phyloP scores from a whole-genome alignment of 2,888 invertebrate genomes.

The Ophion ellenae region DNA sequence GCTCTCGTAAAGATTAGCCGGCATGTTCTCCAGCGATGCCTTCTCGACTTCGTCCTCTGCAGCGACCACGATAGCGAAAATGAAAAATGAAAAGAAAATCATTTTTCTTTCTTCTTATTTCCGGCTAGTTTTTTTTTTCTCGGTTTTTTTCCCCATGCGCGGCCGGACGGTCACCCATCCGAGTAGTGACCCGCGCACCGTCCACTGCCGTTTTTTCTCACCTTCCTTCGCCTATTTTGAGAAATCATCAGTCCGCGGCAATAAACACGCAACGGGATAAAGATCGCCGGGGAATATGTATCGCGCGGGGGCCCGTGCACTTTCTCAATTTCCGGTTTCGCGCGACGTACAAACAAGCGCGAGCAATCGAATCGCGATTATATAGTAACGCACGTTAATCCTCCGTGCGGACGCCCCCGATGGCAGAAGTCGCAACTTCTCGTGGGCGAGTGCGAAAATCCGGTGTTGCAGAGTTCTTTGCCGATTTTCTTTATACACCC shows the following conservation, averaged over 20 bases:
- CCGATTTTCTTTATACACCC: conserved; percentile 1
- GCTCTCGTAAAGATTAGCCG: conserved; percentile 91
- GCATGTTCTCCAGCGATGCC: conserved; percentile 89
- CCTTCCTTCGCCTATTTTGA: conserved; percentile 58
- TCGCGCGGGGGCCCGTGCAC: conserved; percentile 44
- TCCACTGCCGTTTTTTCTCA: conserved; percentile 62
- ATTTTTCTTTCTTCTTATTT: no score
- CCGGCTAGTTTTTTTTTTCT: no score
- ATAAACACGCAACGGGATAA: conserved; percentile 41
- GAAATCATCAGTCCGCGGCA: conserved; percentile 71
- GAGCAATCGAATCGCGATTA: conserved; percentile 68
- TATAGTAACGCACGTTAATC: conserved; percentile 68
- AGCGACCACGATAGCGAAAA: conserved; percentile 13
- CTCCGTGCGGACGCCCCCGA: not conserved
- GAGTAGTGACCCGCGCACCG: conserved; percentile 13
- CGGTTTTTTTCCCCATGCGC: no score
- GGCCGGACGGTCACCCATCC: not conserved
- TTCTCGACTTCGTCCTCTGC: conserved; percentile 92
- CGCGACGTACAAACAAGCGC: conserved; percentile 75
- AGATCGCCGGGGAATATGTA: not conserved
- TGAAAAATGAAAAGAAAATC: conserved; percentile 3
- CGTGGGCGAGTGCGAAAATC: conserved; percentile 72
- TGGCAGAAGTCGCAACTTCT: conserved; percentile 36
- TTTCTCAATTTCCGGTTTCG: conserved; percentile 82
- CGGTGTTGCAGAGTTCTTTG: conserved; percentile 64